Percentiles rank a stretch among this genome's conserved stretches.
phyloP scores from a whole-genome alignment of 2,797 vertebrate species.

The Botia kubotai region DNA sequence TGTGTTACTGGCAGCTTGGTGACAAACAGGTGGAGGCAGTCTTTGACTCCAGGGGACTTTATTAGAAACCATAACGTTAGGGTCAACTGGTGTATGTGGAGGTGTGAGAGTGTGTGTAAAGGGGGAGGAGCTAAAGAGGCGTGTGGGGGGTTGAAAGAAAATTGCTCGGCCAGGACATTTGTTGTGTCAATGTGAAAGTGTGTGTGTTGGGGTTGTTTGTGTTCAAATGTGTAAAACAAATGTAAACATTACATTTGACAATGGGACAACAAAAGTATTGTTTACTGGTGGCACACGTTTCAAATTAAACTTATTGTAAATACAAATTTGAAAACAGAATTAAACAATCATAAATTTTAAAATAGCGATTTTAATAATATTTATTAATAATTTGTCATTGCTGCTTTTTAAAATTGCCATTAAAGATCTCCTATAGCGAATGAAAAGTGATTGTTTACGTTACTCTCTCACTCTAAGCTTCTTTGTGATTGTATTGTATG shows the following conservation, averaged over 20 bases:
- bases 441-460: background rate
- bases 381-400: background rate
- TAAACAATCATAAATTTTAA: no score
- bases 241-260: background rate
- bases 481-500: background rate
- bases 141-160: background rate
- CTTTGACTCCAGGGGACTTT: conserved; percentile 8
- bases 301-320: no score
- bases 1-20: conserved; percentile 8
- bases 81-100: background rate
- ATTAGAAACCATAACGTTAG: conserved; percentile 1
- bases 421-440: background rate
- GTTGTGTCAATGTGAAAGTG: background rate
- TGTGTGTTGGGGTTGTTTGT: background rate
- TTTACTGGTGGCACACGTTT: no score
- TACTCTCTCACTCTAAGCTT: background rate
- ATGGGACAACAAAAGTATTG: no score
- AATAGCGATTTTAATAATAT: background rate
- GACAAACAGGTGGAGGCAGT: conserved; percentile 20
- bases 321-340: no score
- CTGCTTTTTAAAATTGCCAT: background rate
- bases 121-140: background rate
- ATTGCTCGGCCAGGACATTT: background rate
- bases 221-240: background rate
- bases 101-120: conserved; percentile 28